phyloP scores from a whole-genome alignment of 37 sponge, comb jelly and placozoan species.

The Axinella damicornis region DNA sequence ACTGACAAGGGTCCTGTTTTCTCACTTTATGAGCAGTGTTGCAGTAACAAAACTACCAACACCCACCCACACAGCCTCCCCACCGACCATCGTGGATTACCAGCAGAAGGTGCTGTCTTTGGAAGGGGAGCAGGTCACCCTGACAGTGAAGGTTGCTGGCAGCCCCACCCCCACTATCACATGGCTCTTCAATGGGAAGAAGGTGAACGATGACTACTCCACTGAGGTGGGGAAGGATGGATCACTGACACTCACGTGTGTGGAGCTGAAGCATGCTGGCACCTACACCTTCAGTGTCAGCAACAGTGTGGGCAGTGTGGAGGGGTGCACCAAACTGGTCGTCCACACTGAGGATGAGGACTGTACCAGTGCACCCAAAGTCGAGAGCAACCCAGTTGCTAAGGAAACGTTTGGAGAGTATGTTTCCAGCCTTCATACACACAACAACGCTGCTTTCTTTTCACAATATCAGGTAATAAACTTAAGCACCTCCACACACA shows the following conservation, averaged over 20 bases:
- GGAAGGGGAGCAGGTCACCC: conserved; percentile 35
- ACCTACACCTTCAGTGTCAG: conserved; percentile 47
- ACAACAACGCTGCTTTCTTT: conserved; percentile 19
- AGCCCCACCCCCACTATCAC: conserved; percentile 31
- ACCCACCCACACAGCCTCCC: not conserved
- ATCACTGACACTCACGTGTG: not conserved
- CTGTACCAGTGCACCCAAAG: not conserved
- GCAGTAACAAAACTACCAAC: not conserved
- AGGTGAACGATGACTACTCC: conserved; percentile 6
- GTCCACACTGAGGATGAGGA: conserved; percentile 18
- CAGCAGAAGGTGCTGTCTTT: not conserved
- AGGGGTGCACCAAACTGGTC: conserved; percentile 31
- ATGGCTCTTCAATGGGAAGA: conserved; percentile 28
- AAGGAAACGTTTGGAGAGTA: conserved; percentile 33
- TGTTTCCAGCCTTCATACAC: conserved; percentile 20
- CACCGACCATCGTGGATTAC: conserved; percentile 22
- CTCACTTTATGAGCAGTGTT: too few relatives aligned
- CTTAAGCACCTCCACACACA: too few relatives aligned
- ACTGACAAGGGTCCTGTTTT: too few relatives aligned
- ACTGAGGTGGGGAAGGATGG: conserved; percentile 15
- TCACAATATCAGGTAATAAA: conserved; percentile 27
- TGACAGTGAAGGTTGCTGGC: conserved; percentile 29
- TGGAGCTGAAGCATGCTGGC: conserved; percentile 9
- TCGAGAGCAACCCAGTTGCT: not conserved
- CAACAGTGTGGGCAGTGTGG: conserved; percentile 36